Base-by-base conservation (phyloP, 1,140 invertebrate genomes). In the Cherax destructor region DNA sequence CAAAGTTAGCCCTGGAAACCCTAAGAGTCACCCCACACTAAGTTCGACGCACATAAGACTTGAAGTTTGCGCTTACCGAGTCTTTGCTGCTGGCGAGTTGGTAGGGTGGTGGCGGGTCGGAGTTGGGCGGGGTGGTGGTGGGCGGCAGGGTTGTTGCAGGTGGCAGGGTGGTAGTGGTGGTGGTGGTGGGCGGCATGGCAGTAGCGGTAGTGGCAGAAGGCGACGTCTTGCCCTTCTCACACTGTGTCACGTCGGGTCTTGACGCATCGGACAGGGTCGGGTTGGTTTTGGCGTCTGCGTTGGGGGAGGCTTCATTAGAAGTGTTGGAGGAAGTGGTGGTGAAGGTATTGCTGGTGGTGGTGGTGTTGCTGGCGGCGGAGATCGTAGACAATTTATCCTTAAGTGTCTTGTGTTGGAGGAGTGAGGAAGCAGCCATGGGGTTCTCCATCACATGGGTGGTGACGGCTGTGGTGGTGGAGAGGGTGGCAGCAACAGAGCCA, bases 61-160 rank as follows among this genome's bases (percentile, higher is more conserved):
- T 74, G 1, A 18, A 11, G 16, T 74, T 24, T 30, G 21, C 24
- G 30, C 69, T 74, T 74, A 74, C 69, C n/a, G 69, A 7, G 24
- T 30, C 69, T 30, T 74, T 74, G 69, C n/a, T 6, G 78, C 86
- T 87, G n/a, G 91, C 74, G 61, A 84, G 52, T 52, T 92, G 91
- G 86, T 92, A 92, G 76, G 91, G 86, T 5, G 91, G 91, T 56
- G 91, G 91, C 9, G 86, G 86, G 80, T 92, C 91, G 21, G 91
- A 77, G 81, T 77, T 80, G 16, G 80, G 86, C 16, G 52, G 81
- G 41, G 30, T 41, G 52, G 87, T 59, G 30, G 77, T 61, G 65
- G 87, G 78, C 41, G 61, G 24, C 69, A 16, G 69, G 91, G 86
- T 56, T 86, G 91, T 13, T 69, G 65, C 65, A 80, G 86, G 80